Percentiles rank a stretch among this genome's conserved stretches.
Conservation (phyloP, 2,797 vertebrate genomes). For the Mus minutoides region DNA sequence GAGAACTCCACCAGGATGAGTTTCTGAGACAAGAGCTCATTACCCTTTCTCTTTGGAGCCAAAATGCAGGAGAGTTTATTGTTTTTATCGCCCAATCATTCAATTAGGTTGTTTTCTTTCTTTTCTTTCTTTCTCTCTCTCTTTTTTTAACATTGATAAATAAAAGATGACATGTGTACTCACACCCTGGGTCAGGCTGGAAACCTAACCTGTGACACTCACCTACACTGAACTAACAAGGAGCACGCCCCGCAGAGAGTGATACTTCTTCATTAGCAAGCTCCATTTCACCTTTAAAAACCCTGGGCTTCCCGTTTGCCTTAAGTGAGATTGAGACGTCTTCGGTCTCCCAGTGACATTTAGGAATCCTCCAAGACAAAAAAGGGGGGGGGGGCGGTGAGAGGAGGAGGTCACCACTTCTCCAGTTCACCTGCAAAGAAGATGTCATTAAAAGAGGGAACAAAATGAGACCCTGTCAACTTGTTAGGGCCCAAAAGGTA, state of each 20-base stretch:
- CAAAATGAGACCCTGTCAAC: slow-evolving; percentile 96
- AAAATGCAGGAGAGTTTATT: slow-evolving; percentile 74
- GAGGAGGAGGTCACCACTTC: slow-evolving; percentile 88
- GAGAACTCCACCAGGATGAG: not conserved
- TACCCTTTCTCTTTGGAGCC: slow-evolving; percentile 59
- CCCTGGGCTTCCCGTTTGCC: slow-evolving; percentile 85
- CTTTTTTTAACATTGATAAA: slow-evolving; percentile 65
- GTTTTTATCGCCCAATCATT: slow-evolving; percentile 76
- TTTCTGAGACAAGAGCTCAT: slow-evolving; percentile 68
- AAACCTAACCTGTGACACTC: slow-evolving; percentile 88
- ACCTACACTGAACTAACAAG: slow-evolving; percentile 87
- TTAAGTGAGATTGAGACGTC: slow-evolving; percentile 88
- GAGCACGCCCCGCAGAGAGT: slow-evolving; percentile 80
- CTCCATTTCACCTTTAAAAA: slow-evolving; percentile 88
- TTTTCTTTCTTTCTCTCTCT: not conserved
- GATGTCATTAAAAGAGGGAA: slow-evolving; percentile 93
- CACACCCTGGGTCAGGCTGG: slow-evolving; percentile 81
- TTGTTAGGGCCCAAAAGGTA: slow-evolving; percentile 93
- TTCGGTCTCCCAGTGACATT: slow-evolving; percentile 89
- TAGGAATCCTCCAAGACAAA: slow-evolving; percentile 85
- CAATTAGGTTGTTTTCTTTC: slow-evolving; percentile 24
- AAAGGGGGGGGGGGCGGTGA: not conserved
- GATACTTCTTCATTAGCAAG: slow-evolving; percentile 89
- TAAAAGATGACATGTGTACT: slow-evolving; percentile 86
- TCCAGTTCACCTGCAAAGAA: slow-evolving; percentile 91